A percentile compares a stretch with the other conserved stretches of the same genome.
phyloP scores from a whole-genome alignment of 2,797 vertebrate genomes.

The Chaetophractus vellerosus region DNA sequence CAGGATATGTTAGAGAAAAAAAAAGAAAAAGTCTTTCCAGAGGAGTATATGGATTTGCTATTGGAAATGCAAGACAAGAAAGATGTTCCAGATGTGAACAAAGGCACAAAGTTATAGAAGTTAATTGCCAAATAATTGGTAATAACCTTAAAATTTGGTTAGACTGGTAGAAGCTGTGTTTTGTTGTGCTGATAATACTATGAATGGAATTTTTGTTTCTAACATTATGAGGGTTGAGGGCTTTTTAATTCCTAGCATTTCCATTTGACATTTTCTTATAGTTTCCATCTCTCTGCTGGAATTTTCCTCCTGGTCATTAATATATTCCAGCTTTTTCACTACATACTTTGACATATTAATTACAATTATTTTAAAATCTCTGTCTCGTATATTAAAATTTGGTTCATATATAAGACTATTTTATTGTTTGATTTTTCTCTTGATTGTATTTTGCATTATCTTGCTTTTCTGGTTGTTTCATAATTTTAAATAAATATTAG shows the following conservation, averaged over 20 bases:
- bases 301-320: background rate
- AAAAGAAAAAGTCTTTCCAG: too few relatives aligned
- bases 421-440: background rate
- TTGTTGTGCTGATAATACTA: background rate
- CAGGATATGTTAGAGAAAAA: too few relatives aligned
- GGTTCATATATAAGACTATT: background rate
- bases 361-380: background rate
- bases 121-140: background rate
- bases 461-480: background rate
- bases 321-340: background rate
- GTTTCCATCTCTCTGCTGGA: background rate
- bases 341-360: background rate
- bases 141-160: background rate
- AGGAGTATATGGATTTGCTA: background rate
- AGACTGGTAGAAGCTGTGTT: background rate
- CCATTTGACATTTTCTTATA: background rate
- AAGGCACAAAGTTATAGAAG: background rate
- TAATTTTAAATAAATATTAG: background rate
- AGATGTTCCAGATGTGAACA: background rate
- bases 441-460: background rate
- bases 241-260: background rate
- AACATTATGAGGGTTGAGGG: fast-evolving
- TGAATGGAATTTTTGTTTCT: background rate
- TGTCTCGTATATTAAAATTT: too few relatives aligned
- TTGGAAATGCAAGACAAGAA: background rate